Evolutionary conservation across 2,888 invertebrate species (phyloP), one percentile per base, ranked within the genome.

Genomic region (Azorinus chamasolen): DNA sequence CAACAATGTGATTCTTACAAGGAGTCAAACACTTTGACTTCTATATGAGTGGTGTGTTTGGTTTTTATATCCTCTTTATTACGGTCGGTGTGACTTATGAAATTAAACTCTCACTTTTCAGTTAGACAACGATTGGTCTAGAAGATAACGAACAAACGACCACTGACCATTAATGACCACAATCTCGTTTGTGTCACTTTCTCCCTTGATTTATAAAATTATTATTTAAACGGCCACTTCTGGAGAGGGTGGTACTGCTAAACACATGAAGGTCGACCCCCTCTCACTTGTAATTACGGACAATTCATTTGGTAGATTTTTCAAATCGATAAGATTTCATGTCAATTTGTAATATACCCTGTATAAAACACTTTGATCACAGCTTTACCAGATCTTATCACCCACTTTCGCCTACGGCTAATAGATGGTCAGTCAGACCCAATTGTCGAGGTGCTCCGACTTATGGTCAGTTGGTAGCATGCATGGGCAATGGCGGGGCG

Each of bases 1-100:
- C n/a, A n/a, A 32, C 32, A 32, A 32, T 32, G 32, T 32, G 32
- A 32, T 32, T 32, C 32, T 32, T 32, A 32, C 32, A 32, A 32
- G 32, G 32, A 32, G 32, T 32, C 32, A 32, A 32, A 10, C 32
- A 10, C 32, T 32, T 32, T 32, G 32, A 32, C 32, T 6, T 32
- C 32, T 4, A 10, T 4, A 4, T 32, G 32, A 32, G 10, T 32
- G 32, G 32, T 10, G 32, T 32, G 32, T 32, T 32, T 32, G 32
- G 32, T 32, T 32, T 32, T 32, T 6, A 6, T 6, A 4, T 32
- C 32, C 32, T 10, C 10, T 32, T 32, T 32, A 32, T 32, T 32
- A 32, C 32, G 73, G 71, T 68, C 80, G 77, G 76, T 76, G 81
- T 81, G 81, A 81, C 81, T 78, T 81, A 81, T 81, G 81, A 81